Percentiles rank a stretch among this genome's conserved stretches.
Evolutionary conservation across 2,888 invertebrate species (phyloP).

Genomic region (Acanthococcus lagerstroemiae): DNA sequence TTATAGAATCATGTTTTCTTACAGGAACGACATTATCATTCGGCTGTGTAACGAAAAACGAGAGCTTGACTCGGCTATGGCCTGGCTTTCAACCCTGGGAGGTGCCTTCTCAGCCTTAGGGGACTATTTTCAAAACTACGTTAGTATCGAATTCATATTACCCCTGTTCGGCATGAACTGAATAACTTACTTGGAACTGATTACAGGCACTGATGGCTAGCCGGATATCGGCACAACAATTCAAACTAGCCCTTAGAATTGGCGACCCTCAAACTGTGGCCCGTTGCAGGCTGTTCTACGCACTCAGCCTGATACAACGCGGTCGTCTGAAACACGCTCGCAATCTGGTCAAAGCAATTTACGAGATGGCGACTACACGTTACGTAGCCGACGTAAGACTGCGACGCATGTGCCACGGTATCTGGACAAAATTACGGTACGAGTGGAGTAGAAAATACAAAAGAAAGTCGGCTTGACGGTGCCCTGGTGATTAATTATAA

Average conservation of each 20-base stretch:
- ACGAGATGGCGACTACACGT: constrained; percentile 42
- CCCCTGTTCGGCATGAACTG: no score
- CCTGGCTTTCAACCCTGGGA: constrained; percentile 91
- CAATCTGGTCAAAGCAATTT: constrained; percentile 51
- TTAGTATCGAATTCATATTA: constrained; percentile 43
- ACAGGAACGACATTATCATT: constrained; percentile 18
- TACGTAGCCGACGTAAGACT: constrained; percentile 51
- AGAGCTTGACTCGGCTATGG: constrained; percentile 74
- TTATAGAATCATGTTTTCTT: not conserved
- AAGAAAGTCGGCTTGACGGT: no score
- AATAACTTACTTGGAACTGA: no score
- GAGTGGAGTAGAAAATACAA: constrained; percentile 37
- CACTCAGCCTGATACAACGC: constrained; percentile 78
- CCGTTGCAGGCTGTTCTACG: constrained; percentile 75
- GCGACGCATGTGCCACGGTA: constrained; percentile 72
- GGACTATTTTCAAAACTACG: constrained; percentile 69
- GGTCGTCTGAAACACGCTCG: constrained; percentile 56
- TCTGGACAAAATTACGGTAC: constrained; percentile 72
- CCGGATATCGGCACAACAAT: constrained; percentile 72
- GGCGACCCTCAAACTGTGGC: constrained; percentile 72
- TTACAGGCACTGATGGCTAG: constrained; percentile 78
- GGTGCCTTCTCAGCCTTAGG: constrained; percentile 94
- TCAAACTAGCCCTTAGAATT: constrained; percentile 65
- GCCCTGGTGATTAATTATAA: no score
- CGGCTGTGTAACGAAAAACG: constrained; percentile 38